Conservation (phyloP, 2,888 invertebrate species). For the Sipha maydis region DNA sequence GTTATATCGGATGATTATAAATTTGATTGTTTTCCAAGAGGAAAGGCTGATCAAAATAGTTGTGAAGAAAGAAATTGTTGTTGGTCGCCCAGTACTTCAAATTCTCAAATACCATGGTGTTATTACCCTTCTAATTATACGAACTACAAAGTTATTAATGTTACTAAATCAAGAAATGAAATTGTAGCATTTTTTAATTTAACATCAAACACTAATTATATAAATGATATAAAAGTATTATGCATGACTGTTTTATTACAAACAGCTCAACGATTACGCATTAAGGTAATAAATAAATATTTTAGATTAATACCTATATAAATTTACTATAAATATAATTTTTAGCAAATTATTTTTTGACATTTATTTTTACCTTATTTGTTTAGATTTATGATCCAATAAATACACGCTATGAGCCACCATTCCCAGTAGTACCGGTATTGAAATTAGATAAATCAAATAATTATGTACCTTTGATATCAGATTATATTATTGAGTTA, state of each 20-base stretch:
- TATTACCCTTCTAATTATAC: conserved; percentile 77
- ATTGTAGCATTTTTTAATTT: conserved; percentile 72
- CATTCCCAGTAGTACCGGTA: conserved; percentile 73
- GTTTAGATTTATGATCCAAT: conserved; percentile 70
- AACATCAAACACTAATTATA: conserved; percentile 73
- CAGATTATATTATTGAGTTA: conserved; percentile 72
- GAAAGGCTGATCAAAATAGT: conserved; percentile 62
- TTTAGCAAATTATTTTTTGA: neutral
- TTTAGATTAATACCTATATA: neutral
- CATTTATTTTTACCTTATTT: conserved; percentile 65
- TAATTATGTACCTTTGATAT: conserved; percentile 68
- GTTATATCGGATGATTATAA: conserved; percentile 63
- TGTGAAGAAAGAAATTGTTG: conserved; percentile 65
- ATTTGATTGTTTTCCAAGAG: conserved; percentile 65
- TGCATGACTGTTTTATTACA: conserved; percentile 74
- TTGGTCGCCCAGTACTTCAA: conserved; percentile 62
- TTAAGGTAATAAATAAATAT: conserved; percentile 72
- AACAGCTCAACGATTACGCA: conserved; percentile 73
- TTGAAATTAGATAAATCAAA: conserved; percentile 67
- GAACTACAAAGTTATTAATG: conserved; percentile 75
- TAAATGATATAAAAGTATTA: conserved; percentile 73
- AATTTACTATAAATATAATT: neutral
- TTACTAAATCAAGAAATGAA: conserved; percentile 73
- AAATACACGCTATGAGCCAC: conserved; percentile 75
- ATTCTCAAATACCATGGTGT: conserved; percentile 74